Evolutionary conservation across 2,797 vertebrate genomes (phyloP).

Genomic region (Sebastes paucispinis): DNA sequence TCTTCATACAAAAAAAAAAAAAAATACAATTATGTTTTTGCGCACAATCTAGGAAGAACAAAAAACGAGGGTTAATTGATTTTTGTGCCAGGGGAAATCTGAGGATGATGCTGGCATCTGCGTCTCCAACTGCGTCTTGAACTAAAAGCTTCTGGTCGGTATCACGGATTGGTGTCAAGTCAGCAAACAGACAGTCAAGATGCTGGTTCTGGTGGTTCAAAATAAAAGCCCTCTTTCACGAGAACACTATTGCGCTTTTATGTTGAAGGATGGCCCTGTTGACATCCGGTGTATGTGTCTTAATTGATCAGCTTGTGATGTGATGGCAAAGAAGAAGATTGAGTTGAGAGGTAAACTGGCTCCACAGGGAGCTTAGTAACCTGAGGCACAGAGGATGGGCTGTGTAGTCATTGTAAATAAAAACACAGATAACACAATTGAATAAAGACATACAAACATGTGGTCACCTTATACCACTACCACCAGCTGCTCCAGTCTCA

Average conservation of each 20-base stretch:
- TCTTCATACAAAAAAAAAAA: conserved; percentile 25
- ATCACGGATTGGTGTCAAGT: neutral
- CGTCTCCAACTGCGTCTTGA: conserved; percentile 18
- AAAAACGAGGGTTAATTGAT: neutral
- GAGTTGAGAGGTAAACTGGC: neutral
- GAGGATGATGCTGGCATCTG: conserved; percentile 13
- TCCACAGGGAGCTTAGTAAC: neutral
- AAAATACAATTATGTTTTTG: neutral
- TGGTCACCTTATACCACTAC: neutral
- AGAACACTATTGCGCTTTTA: conserved; percentile 23
- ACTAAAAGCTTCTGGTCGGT: conserved; percentile 4
- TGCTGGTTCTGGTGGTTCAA: neutral
- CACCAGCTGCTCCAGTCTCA: neutral
- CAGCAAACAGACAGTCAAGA: neutral
- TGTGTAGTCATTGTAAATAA: neutral
- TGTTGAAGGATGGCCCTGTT: neutral
- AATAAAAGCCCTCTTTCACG: neutral
- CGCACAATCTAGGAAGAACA: neutral
- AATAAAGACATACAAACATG: neutral
- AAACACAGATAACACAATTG: neutral
- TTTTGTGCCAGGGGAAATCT: neutral
- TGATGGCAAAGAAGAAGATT: neutral
- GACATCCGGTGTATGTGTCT: neutral
- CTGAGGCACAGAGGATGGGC: neutral
- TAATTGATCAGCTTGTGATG: conserved; percentile 5